phyloP scores from a whole-genome alignment of 2,113 vertebrate genomes.

The Anolis carolinensis region DNA sequence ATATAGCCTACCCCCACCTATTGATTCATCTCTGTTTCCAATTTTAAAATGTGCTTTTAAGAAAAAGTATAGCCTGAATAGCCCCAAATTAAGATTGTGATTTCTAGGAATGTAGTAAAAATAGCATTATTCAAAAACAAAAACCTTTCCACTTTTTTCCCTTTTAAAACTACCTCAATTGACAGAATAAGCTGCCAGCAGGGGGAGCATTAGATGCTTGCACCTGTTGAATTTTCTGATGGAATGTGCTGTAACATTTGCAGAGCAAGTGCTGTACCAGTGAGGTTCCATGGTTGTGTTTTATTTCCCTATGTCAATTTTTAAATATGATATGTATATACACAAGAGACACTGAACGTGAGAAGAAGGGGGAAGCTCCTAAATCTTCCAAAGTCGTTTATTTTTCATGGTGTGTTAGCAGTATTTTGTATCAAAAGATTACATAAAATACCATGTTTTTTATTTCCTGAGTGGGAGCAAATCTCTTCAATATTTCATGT shows the following conservation, averaged over 20 bases:
- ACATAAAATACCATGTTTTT: slow-evolving; percentile 31
- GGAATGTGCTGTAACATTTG: slow-evolving; percentile 70
- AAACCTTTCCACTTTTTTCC: slow-evolving; percentile 32
- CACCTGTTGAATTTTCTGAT: slow-evolving; percentile 67
- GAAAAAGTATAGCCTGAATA: slow-evolving; percentile 32
- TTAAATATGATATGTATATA: slow-evolving; percentile 70
- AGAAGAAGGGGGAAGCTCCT: slow-evolving; percentile 66
- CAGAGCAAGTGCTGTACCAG: slow-evolving; percentile 52
- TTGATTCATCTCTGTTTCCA: not conserved
- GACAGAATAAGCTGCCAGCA: slow-evolving; percentile 71
- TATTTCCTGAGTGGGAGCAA: slow-evolving; percentile 71
- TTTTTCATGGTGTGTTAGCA: slow-evolving; percentile 76
- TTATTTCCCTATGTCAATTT: slow-evolving; percentile 67
- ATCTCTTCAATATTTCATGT: slow-evolving; percentile 66
- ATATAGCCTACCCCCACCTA: too few relatives aligned
- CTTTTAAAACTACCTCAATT: slow-evolving; percentile 80
- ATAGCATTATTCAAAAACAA: slow-evolving; percentile 27
- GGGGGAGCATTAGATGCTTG: slow-evolving; percentile 65
- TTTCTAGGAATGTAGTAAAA: not conserved
- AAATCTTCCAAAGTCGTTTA: slow-evolving; percentile 71
- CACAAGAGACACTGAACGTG: slow-evolving; percentile 59
- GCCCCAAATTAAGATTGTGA: slow-evolving; percentile 30
- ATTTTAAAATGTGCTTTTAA: slow-evolving; percentile 58
- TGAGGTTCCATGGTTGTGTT: slow-evolving; percentile 52
- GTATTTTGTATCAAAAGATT: slow-evolving; percentile 65